These are phyloP conservation scores for Chloroceryle amazona DNA, from an alignment of 2,797 vertebrate species.

Conservation along the genomic window DNA sequence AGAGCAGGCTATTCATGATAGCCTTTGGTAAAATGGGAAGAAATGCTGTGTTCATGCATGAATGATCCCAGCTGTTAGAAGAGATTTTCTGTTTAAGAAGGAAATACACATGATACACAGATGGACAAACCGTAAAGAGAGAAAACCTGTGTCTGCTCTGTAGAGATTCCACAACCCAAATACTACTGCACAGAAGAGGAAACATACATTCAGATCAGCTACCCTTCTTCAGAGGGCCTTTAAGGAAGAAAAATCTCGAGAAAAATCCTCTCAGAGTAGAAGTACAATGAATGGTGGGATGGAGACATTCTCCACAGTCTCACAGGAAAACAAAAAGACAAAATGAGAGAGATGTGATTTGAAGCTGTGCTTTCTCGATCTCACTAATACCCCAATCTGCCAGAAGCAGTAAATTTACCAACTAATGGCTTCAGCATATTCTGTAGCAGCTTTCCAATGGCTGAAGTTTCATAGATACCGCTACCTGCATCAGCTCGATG, in stretches of 20 bases:
- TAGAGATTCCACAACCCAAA: neutral
- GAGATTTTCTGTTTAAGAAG: constrained; percentile 4
- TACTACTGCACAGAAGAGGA: neutral
- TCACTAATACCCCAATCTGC: neutral
- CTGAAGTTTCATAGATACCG: neutral
- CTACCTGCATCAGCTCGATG: neutral
- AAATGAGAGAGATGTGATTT: neutral
- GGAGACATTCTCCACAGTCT: neutral
- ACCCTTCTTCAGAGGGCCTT: neutral
- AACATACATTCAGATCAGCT: neutral
- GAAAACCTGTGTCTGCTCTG: neutral
- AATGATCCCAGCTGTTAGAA: constrained; percentile 4
- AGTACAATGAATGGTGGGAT: neutral
- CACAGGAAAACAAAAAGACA: neutral
- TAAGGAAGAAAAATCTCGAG: neutral
- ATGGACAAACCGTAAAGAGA: neutral
- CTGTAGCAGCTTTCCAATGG: neutral
- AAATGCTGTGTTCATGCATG: neutral
- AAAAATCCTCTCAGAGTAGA: neutral
- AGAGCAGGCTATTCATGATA: neutral
- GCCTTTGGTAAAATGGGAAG: neutral
- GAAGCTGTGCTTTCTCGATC: neutral
- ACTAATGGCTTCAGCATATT: neutral
- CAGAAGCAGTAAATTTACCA: neutral
- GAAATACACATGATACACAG: neutral